These are phyloP conservation scores for Kryptolebias marmoratus DNA, from an alignment of 2,113 vertebrate genomes.

Conservation along the genomic window DNA sequence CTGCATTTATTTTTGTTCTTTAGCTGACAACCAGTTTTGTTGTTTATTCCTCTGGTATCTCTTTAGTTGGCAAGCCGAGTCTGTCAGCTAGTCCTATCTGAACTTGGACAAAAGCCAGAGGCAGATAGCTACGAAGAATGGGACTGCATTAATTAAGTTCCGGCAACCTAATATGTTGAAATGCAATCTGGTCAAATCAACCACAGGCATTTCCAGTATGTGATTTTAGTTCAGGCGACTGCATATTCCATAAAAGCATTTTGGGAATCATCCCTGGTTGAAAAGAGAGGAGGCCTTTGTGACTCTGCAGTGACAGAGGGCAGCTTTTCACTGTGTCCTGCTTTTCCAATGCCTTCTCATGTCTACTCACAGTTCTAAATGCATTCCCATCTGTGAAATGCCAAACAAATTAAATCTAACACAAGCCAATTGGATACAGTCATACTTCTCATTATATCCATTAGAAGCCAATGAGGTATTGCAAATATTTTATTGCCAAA, in stretches of 20 bases:
- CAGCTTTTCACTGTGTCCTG: slow-evolving; percentile 56
- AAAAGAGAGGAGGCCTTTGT: slow-evolving; percentile 59
- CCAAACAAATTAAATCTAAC: slow-evolving; percentile 84
- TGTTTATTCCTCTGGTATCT: slow-evolving; percentile 58
- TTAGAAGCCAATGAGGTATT: slow-evolving; percentile 83
- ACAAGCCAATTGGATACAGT: slow-evolving; percentile 77
- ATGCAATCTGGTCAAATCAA: slow-evolving; percentile 75
- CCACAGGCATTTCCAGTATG: slow-evolving; percentile 75
- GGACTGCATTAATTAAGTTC: slow-evolving; percentile 77
- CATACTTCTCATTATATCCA: slow-evolving; percentile 79
- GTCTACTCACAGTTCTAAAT: slow-evolving; percentile 75
- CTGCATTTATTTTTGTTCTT: slow-evolving; percentile 33
- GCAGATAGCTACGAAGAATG: slow-evolving; percentile 72
- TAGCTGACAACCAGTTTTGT: slow-evolving; percentile 57
- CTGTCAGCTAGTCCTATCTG: slow-evolving; percentile 66
- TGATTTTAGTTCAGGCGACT: slow-evolving; percentile 52
- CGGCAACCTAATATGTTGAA: slow-evolving; percentile 74
- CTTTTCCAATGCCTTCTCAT: slow-evolving; percentile 71
- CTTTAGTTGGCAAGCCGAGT: slow-evolving; percentile 51
- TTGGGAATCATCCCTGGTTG: slow-evolving; percentile 61
- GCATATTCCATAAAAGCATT: slow-evolving; percentile 73
- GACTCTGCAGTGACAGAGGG: slow-evolving; percentile 62
- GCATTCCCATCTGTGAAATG: slow-evolving; percentile 79
- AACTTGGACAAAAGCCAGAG: slow-evolving; percentile 69
- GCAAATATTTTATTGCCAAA: slow-evolving; percentile 82